phyloP scores from a whole-genome alignment of 2,888 invertebrate species.

The Xanthia togata region DNA sequence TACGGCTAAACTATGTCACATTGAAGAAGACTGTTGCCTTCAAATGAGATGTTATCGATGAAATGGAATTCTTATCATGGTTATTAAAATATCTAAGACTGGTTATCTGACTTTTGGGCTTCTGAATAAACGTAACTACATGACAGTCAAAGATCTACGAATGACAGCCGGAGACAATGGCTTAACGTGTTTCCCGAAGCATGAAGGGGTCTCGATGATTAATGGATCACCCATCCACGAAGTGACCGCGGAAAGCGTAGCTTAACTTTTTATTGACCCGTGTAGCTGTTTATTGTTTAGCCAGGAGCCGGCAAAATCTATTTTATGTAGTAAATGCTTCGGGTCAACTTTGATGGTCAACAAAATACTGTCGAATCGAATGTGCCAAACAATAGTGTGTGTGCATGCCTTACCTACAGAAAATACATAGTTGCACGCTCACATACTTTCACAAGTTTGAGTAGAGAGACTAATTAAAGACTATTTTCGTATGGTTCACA shows the following conservation, averaged over 20 bases:
- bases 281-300: no score
- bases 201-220: no score
- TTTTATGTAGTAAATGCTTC: neutral
- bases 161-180: no score
- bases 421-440: neutral
- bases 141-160: no score
- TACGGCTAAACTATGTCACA: neutral
- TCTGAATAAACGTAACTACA: no score
- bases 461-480: neutral
- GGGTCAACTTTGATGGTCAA: neutral
- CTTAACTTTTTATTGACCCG: no score
- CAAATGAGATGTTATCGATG: neutral
- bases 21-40: neutral
- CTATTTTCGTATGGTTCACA: neutral
- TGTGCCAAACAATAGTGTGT: no score
- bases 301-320: neutral
- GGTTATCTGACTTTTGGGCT: no score
- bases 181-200: no score
- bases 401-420: no score
- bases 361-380: neutral
- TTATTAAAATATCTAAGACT: neutral
- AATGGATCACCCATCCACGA: no score
- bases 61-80: neutral
- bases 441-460: neutral
- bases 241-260: no score